Evolutionary conservation across 2,888 invertebrate genomes (phyloP), one percentile per base, ranked within the genome.

Genomic region (Drosophila meridionalis): DNA sequence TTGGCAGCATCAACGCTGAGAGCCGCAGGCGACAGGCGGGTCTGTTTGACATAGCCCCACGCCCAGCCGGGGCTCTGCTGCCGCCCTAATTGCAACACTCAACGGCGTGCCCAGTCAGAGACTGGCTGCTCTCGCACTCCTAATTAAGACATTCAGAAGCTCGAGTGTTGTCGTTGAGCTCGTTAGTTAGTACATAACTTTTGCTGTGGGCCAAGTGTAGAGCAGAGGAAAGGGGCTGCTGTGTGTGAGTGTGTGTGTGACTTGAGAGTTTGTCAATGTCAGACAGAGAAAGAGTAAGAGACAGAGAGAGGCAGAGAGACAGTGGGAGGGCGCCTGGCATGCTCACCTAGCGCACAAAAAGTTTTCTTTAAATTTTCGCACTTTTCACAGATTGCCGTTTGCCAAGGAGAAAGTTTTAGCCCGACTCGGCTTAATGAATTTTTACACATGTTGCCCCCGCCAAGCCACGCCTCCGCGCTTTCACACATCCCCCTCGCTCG

Each of bases 101-200:
- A 83, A 73, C 79, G 69, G 55, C 48, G 52, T 67, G 78, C 78
- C 75, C 78, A 74, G 78, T 69, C 65, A 56, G 70, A 76, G 66
- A 53, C 73, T 63, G 48, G 66, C 70, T 66, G 72, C 76, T 68
- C 77, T 71, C 77, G 69, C 78, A 72, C 78, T 78, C 66, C 87
- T 89, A 89, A 88, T 89, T 88, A 88, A 89, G 87, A 85, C 87
- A 88, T 89, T 83, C 89, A 81, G 82, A 50, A 68, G 85, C 78
- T 83, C 69, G 82, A 89, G 87, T 89, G 87, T 83, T 89, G 87
- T 87, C 87, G 89, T 87, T 87, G 87, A 87, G 87, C 87, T 87
- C 89, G 89, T 87, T 87, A 87, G 87, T 87, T 87, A 87, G 82
- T 80, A 88, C 82, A 83, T 84, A 88, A 88, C 83, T 87, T 87